Evolutionary conservation across 2,888 invertebrate species (phyloP).

Genomic region (Heliothis peltigera): DNA sequence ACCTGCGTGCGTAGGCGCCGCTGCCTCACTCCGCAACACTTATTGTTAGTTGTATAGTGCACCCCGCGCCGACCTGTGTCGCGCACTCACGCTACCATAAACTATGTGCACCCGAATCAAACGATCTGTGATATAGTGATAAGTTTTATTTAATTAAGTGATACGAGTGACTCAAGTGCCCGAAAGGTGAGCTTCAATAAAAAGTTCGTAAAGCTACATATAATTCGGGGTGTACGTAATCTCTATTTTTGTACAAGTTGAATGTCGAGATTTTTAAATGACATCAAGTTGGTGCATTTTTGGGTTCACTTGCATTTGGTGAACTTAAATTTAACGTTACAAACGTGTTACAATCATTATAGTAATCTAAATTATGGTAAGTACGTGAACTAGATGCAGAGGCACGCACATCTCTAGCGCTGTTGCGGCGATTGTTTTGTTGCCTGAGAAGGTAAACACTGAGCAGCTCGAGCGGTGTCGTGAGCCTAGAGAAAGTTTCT

Average conservation of each 20-base stretch:
- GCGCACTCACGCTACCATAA: constrained; percentile 65
- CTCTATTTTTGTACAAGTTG: constrained; percentile 68
- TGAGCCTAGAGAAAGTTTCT: constrained; percentile 76
- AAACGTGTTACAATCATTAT: constrained; percentile 4
- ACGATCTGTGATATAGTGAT: constrained; percentile 88
- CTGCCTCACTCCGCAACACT: constrained; percentile 66
- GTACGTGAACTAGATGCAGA: constrained; percentile 26
- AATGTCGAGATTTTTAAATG: constrained; percentile 61
- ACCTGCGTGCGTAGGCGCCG: constrained; percentile 81
- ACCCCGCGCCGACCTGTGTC: constrained; percentile 76
- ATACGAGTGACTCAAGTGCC: constrained; percentile 68
- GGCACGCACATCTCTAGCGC: constrained; percentile 41
- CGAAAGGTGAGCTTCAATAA: constrained; percentile 72
- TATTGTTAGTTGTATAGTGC: constrained; percentile 72
- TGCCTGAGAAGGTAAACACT: constrained; percentile 69
- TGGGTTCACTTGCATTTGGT: constrained; percentile 15
- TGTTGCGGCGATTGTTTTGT: constrained; percentile 73
- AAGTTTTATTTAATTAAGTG: constrained; percentile 80
- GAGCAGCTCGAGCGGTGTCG: constrained; percentile 60
- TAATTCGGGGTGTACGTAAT: constrained; percentile 62
- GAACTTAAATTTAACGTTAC: constrained; percentile 2
- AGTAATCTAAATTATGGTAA: constrained; percentile 18
- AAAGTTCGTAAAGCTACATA: constrained; percentile 36
- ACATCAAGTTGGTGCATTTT: constrained; percentile 47
- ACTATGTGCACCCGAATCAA: constrained; percentile 81